Conservation (phyloP, 1,140 invertebrate genomes). For the Aphidius gifuensis region DNA sequence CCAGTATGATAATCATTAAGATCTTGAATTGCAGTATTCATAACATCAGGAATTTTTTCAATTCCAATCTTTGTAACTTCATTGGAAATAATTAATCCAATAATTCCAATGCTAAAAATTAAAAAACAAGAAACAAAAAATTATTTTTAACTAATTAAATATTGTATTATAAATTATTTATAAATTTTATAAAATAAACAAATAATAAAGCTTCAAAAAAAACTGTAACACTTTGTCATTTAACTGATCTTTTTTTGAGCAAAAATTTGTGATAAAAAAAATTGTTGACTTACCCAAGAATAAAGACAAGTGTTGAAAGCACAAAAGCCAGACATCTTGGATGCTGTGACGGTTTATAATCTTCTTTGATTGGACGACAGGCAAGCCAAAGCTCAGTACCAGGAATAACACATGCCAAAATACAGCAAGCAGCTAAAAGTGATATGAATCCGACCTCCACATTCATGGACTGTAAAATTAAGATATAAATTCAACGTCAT, state of each 20-base stretch:
- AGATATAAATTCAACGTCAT: slow-evolving; percentile 18
- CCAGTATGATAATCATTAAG: slow-evolving; percentile 60
- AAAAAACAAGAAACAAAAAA: neutral
- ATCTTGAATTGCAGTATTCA: slow-evolving; percentile 60
- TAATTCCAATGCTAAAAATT: slow-evolving; percentile 17
- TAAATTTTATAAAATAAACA: neutral
- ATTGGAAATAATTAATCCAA: slow-evolving; percentile 42
- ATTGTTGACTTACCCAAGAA: slow-evolving; percentile 32
- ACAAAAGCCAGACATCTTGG: slow-evolving; percentile 40
- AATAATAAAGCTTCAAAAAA: neutral
- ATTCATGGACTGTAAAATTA: slow-evolving; percentile 38
- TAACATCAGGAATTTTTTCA: slow-evolving; percentile 54
- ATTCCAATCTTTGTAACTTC: slow-evolving; percentile 57
- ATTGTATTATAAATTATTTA: too few species aligned
- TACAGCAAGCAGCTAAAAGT: slow-evolving; percentile 38
- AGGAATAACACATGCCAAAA: slow-evolving; percentile 48
- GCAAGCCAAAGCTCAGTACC: slow-evolving; percentile 49
- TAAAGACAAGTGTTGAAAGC: slow-evolving; percentile 36
- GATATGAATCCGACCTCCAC: slow-evolving; percentile 43
- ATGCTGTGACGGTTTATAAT: slow-evolving; percentile 44
- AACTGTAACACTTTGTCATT: too few species aligned
- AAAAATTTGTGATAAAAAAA: too few species aligned
- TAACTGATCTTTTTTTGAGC: too few species aligned
- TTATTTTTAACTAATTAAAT: neutral
- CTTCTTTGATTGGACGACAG: slow-evolving; percentile 43